A percentile compares a stretch with the other conserved stretches of the same genome.
Evolutionary conservation across 2,113 vertebrate species (phyloP).

Genomic region (Harpagus bidentatus): DNA sequence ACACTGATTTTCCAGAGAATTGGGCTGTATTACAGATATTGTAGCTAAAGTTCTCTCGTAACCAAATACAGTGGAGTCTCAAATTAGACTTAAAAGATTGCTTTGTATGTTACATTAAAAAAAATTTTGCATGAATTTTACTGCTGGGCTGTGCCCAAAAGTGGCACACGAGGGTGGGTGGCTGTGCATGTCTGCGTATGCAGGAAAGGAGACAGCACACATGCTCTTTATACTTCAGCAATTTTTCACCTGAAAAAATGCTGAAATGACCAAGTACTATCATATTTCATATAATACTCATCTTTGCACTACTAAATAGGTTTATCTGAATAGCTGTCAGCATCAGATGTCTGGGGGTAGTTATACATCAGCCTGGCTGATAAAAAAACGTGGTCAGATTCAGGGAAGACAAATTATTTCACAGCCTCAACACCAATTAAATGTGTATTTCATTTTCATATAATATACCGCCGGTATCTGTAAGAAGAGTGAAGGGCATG

Average conservation of each 20-base stretch:
- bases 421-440: background rate
- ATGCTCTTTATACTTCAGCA: background rate
- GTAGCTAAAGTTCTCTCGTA: background rate
- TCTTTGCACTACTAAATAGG: background rate
- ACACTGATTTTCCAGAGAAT: background rate
- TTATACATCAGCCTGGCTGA: background rate
- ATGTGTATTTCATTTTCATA: background rate
- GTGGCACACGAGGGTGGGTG: background rate
- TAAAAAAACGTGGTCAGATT: background rate
- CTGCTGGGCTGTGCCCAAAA: background rate
- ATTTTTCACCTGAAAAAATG: background rate
- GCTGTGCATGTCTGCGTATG: background rate
- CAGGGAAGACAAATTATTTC: background rate
- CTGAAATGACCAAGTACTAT: background rate
- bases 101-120: background rate
- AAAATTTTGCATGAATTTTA: background rate
- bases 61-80: background rate
- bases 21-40: background rate
- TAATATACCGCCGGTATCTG: background rate
- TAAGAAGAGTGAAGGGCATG: background rate
- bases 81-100: background rate
- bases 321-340: background rate
- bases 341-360: background rate
- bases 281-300: background rate
- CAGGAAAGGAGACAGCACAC: background rate